A percentile compares a stretch with the other conserved stretches of the same genome.
Evolutionary conservation across 1,140 invertebrate species (phyloP).

Genomic region (Listronotus oregonensis): DNA sequence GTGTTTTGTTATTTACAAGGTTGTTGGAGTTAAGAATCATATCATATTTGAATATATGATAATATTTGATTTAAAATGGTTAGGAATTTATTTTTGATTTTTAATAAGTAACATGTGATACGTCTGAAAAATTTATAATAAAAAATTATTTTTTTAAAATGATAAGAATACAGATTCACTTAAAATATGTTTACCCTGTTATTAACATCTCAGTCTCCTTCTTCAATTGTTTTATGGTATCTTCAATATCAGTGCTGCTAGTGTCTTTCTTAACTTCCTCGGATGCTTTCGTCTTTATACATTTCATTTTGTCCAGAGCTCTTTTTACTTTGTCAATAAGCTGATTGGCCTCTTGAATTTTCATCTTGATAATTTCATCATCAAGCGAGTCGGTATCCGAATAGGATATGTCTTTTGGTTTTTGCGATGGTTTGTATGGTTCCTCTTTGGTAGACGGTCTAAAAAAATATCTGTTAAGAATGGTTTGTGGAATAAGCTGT

Average conservation of each 20-base stretch:
- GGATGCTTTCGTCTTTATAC: conserved; percentile 5
- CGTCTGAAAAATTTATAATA: no score
- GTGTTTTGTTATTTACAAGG: no score
- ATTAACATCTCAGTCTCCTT: conserved; percentile 10
- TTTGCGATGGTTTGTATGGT: not conserved
- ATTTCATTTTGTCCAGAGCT: conserved; percentile 36
- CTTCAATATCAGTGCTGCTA: conserved; percentile 23
- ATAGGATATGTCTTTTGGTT: not conserved
- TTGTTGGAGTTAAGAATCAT: no score
- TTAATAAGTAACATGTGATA: no score
- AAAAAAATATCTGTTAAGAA: no score
- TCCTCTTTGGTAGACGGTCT: not conserved
- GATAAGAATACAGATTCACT: no score
- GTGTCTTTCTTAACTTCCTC: not conserved
- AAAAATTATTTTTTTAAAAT: no score
- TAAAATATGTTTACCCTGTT: conserved; percentile 12
- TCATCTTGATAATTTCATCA: conserved; percentile 24
- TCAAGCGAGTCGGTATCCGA: not conserved
- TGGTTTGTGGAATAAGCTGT: no score
- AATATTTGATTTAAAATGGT: no score
- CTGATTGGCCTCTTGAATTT: conserved; percentile 38
- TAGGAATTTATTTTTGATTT: no score
- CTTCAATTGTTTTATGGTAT: conserved; percentile 20
- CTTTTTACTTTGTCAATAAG: conserved; percentile 35
- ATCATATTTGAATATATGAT: no score